Conservation (phyloP, 2,797 vertebrate genomes). For the Enteromius viviparus region DNA sequence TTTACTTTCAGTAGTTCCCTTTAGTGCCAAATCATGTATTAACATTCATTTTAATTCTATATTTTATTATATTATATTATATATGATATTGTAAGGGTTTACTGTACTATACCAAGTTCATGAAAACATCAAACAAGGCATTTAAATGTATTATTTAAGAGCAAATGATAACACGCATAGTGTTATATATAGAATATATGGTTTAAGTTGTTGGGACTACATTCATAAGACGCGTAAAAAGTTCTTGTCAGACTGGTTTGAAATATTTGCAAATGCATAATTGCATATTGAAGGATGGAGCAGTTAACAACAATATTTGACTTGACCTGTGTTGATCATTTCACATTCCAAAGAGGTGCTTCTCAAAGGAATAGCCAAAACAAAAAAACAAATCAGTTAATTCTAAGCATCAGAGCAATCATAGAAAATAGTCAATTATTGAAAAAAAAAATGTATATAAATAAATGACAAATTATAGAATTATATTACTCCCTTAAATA, state of each 20-base stretch:
- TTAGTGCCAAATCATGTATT: not conserved
- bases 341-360: not conserved
- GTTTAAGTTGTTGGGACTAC: not conserved
- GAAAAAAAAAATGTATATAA: not conserved
- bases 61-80: not conserved
- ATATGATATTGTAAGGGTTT: not conserved
- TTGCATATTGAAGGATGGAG: not conserved
- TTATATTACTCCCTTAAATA: not conserved
- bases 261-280: not conserved
- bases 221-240: not conserved
- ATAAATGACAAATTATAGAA: too few relatives aligned
- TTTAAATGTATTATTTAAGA: not conserved
- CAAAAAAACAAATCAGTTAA: not conserved
- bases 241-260: not conserved
- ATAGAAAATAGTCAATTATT: not conserved
- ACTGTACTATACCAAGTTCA: not conserved
- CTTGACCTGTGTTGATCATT: not conserved
- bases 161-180: not conserved
- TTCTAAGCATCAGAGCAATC: not conserved
- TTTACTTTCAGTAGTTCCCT: not conserved
- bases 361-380: not conserved
- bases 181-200: not conserved
- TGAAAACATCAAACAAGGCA: not conserved
- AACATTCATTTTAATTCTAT: not conserved
- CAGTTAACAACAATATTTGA: slow-evolving; percentile 9